Evolutionary conservation across 2,113 vertebrate species (phyloP).

Genomic region (Psilopsiagon aymara): DNA sequence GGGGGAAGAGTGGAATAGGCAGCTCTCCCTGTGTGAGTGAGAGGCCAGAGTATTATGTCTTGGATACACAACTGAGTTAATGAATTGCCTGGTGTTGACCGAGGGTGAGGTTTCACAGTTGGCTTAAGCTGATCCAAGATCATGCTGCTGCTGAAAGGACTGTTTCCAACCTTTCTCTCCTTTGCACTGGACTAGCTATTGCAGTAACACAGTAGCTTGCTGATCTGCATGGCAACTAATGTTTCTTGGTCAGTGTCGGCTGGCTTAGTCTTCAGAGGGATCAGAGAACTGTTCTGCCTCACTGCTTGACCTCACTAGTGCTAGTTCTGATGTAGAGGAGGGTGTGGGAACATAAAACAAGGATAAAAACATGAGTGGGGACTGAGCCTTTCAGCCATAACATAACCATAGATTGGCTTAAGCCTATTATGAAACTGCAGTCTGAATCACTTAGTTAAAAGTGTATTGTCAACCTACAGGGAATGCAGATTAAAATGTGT

Average conservation of each 20-base stretch:
- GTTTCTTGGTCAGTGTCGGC: constrained; percentile 12
- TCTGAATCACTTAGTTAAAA: constrained; percentile 45
- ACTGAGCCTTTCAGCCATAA: constrained; percentile 37
- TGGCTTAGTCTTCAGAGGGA: not conserved
- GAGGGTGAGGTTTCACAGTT: constrained; percentile 42
- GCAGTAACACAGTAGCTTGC: constrained; percentile 2
- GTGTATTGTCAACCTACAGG: constrained; percentile 14
- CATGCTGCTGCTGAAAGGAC: not conserved
- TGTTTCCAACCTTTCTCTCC: constrained; percentile 3
- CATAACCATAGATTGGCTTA: not conserved
- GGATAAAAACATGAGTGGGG: constrained; percentile 34
- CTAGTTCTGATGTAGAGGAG: constrained; percentile 9
- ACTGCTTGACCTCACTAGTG: not conserved
- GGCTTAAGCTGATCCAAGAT: constrained; percentile 11
- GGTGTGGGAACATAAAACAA: not conserved
- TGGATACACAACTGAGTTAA: constrained; percentile 19
- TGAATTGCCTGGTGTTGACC: constrained; percentile 52
- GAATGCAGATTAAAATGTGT: constrained; percentile 27
- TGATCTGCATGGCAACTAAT: not conserved
- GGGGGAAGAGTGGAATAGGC: not conserved
- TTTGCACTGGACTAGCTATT: not conserved
- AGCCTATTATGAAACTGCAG: constrained; percentile 22
- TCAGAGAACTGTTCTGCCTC: not conserved
- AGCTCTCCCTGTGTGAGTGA: not conserved
- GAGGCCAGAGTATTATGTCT: not conserved